A percentile compares a stretch with the other conserved stretches of the same genome.
These are phyloP conservation scores for Notothenia coriiceps DNA, from an alignment of 2,113 vertebrate species.

Conservation along the genomic window DNA sequence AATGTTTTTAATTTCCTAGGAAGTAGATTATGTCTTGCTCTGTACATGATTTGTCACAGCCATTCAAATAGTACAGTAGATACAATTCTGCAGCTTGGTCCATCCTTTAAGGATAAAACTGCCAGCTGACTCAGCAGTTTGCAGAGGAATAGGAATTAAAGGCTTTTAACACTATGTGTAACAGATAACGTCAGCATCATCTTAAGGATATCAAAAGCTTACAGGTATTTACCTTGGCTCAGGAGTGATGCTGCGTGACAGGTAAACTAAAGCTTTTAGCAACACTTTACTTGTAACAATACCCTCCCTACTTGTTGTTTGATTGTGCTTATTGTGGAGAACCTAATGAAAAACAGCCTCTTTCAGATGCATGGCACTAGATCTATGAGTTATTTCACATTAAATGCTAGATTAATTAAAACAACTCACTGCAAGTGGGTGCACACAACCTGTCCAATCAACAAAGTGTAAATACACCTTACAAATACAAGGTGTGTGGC, in stretches of 20 bases:
- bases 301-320: neutral
- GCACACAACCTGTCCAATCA: neutral
- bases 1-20: too few relatives aligned
- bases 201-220: conserved; percentile 77
- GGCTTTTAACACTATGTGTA: conserved; percentile 77
- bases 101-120: conserved; percentile 61
- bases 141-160: conserved; percentile 66
- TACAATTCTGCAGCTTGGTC: conserved; percentile 25
- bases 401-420: neutral
- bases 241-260: conserved; percentile 72
- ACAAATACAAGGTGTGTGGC: too few relatives aligned
- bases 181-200: conserved; percentile 75
- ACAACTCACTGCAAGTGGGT: conserved; percentile 3
- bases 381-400: neutral
- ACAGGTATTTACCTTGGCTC: conserved; percentile 76
- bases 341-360: conserved; percentile 30
- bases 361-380: conserved; percentile 6
- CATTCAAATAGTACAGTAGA: conserved; percentile 27
- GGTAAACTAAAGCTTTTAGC: conserved; percentile 56
- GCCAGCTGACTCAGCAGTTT: conserved; percentile 70
- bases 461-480: too few relatives aligned
- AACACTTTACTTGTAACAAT: conserved; percentile 29
- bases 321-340: conserved; percentile 42
- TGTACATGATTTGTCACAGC: neutral
- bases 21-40: too few relatives aligned